Base-by-base conservation (phyloP, 1,140 invertebrate genomes). In the Belonocnema kinseyi region DNA sequence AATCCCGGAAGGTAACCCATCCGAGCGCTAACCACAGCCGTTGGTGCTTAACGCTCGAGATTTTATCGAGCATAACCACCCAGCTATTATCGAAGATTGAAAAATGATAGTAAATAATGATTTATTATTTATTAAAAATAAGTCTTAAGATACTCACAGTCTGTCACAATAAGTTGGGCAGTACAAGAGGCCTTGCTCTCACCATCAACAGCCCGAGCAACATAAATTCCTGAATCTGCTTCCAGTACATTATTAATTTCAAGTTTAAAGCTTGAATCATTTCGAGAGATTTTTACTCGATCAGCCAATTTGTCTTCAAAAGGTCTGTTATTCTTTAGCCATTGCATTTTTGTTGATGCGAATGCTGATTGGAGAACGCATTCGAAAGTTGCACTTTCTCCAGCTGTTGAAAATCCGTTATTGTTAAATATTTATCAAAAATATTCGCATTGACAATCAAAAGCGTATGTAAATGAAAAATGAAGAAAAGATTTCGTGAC, bases 251-350 rank as follows among this genome's bases (percentile, higher is more conserved):
- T 95, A 80, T 95, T 93, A 21, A 99, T 94, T 82, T 95, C 93
- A 74, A 99, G 91, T 73, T 93, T 94, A 87, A 94, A 95, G 1
- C 89, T 91, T 26, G 93, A 92, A 50, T 94, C 92, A 13, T 92
- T 90, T 56, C 91, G 90, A 0, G 92, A 92, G 17, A 94, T 93
- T 71, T 93, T 93, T 54, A 97, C 94, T 11, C 96, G 92, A 83
- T 97, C 96, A 17, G 96, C 95, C 54, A 97, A 90, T 76, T 92
- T 93, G 83, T 96, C 96, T 51, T 95, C 94, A 75, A 98, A 83
- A 0, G 95, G 95, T 89, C 95, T 95, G 88, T 98, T 98, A 88
- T 98, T 96, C 88, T 97, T 98, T 72, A 98, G 89, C 97, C 97
- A 99, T 52, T 94, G 95, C 71, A 98, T 93, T 33, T 92, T 91